Evolutionary conservation across 2,888 invertebrate species (phyloP).

Genomic region (Iphiclides podalirius): DNA sequence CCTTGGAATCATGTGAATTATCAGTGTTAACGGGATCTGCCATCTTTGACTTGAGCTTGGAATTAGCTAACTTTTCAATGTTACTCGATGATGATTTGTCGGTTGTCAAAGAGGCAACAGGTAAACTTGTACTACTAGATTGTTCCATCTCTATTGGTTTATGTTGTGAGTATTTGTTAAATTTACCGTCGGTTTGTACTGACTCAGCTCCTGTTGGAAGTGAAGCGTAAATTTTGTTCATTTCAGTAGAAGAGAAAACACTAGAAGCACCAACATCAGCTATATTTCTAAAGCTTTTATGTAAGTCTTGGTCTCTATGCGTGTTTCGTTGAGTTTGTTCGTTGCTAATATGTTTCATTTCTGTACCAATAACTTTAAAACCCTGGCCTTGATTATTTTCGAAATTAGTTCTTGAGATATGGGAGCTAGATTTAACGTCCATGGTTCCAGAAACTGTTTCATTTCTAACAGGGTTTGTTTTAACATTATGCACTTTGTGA

Average conservation of each 20-base stretch:
- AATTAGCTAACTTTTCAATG: conserved; percentile 3
- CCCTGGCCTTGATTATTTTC: too few relatives aligned
- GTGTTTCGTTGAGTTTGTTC: background rate
- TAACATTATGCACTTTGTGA: background rate
- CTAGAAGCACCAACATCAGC: background rate
- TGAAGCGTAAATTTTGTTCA: conserved; percentile 1
- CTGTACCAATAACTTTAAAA: too few relatives aligned
- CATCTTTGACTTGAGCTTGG: background rate
- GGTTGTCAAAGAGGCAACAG: background rate
- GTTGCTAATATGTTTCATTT: background rate
- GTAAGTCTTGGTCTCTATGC: conserved; percentile 1
- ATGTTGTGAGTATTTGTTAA: background rate
- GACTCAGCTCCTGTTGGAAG: background rate
- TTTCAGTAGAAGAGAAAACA: conserved; percentile 2
- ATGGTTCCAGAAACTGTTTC: background rate
- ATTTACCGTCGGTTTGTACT: background rate
- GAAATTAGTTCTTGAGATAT: too few relatives aligned
- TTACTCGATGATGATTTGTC: background rate
- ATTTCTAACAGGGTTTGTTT: background rate
- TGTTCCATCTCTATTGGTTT: background rate
- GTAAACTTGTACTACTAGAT: background rate
- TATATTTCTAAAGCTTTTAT: conserved; percentile 3
- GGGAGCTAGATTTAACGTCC: background rate
- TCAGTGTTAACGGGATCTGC: background rate
- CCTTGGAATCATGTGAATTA: background rate